Percentiles rank a stretch among this genome's conserved stretches.
phyloP scores from a whole-genome alignment of 2,797 vertebrate genomes.

The Limosa lapponica region DNA sequence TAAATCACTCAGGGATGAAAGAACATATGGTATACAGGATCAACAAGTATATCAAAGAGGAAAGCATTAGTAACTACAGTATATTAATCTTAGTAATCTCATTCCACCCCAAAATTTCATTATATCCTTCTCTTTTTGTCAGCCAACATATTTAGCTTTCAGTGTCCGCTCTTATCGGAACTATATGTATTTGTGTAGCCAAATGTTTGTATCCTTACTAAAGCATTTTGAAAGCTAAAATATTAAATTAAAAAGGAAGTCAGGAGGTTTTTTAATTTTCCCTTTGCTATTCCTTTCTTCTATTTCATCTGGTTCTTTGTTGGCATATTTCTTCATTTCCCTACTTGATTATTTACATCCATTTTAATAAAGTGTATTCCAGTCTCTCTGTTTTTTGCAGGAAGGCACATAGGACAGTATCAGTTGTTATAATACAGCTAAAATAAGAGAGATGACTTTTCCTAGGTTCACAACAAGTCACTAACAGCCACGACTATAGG shows the following conservation, averaged over 20 bases:
- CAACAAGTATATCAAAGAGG: neutral
- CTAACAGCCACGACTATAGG: rapidly evolving
- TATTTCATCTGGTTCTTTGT: neutral
- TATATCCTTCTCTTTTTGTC: neutral
- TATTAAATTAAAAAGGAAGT: neutral
- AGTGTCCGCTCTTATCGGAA: neutral
- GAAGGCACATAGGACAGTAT: neutral
- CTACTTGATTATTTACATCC: neutral
- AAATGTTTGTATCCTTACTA: neutral
- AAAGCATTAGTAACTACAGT: neutral
- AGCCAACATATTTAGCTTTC: neutral
- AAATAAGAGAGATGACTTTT: neutral
- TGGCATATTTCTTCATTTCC: neutral
- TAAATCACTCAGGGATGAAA: neutral
- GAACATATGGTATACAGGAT: rapidly evolving
- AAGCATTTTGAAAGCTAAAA: neutral
- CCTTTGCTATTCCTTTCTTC: neutral
- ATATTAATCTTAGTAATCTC: neutral
- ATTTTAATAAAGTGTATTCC: neutral
- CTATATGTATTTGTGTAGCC: neutral
- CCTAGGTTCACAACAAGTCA: neutral
- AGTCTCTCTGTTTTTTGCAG: neutral
- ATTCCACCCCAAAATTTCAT: neutral
- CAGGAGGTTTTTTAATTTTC: neutral
- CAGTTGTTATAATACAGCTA: neutral